Base-by-base conservation (phyloP, 2,113 vertebrate genomes). In the Eclectus roratus region DNA sequence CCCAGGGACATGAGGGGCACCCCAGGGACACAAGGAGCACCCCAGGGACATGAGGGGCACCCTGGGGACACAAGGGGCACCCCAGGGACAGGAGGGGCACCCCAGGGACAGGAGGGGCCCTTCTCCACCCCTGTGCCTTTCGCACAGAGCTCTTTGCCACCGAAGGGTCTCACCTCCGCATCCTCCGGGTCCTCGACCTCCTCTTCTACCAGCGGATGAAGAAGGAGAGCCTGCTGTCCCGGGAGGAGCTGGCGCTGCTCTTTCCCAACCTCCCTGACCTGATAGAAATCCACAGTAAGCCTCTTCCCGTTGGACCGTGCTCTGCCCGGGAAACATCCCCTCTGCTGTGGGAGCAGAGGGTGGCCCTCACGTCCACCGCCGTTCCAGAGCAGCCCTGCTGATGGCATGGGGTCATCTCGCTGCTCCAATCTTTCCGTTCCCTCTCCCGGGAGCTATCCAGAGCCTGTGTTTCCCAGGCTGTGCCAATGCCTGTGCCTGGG, bases 241-340 rank as follows among this genome's bases (percentile, higher is more conserved):
- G 97, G 0, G 99, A 99, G 1, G 99, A 99, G 96, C 98, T 99
- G 91, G 97, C 97, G 8, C 98, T 98, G 68, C 98, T 99, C 95
- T 99, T 99, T 95, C 99, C 99, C 47, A 99, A 99, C 96, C 98
- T 99, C 76, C 98, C 98, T 0, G 98, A 99, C 37, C 98, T 99
- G 82, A 99, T 99, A 11, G 98, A 99, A 52, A 98, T 99, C 65
- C 99, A 99, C 88, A 98, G 99, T 99, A 65, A 98, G 98, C 92
- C 46, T 12, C n/a, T 24, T 24, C 8, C 8, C 1, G 0, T 37
- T 0, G 3, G 29, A 44, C 12, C 5, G 23, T 7, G 5, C 33
- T 24, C 17, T 13, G 7, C 13, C 50, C 17, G 37, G 56, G 19
- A 7, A 55, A 56, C 23, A 7, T 1, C 29, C 29, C 64, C 28